Evolutionary conservation across 2,888 invertebrate species (phyloP).

Genomic region (Dryocosmus kuriphilus): DNA sequence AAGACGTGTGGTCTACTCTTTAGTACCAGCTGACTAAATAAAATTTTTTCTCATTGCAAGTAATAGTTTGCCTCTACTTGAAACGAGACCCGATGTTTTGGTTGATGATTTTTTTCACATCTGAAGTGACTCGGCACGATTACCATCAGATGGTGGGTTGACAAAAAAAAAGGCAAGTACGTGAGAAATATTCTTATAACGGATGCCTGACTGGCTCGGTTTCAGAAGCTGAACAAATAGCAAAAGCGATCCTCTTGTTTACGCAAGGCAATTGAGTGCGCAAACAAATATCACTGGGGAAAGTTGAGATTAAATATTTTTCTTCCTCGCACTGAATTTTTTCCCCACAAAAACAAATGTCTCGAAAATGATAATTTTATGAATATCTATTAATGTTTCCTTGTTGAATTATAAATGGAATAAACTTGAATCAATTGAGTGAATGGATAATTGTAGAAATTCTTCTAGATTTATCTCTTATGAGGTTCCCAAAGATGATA

Average conservation of each 20-base stretch:
- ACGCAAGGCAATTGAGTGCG: constrained; percentile 37
- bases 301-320: constrained; percentile 38
- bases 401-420: background rate
- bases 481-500: background rate
- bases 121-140: constrained; percentile 35
- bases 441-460: background rate
- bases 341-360: background rate
- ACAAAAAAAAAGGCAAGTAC: constrained; percentile 33
- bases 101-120: constrained; percentile 26
- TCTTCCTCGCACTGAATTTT: constrained; percentile 26
- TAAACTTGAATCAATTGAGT: background rate
- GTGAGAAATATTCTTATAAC: constrained; percentile 40
- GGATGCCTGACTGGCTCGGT: constrained; percentile 28
- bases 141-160: constrained; percentile 35
- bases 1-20: constrained; percentile 29
- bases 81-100: constrained; percentile 27
- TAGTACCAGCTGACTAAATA: constrained; percentile 34
- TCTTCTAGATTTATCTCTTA: background rate
- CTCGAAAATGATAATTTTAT: constrained; percentile 22
- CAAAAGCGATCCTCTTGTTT: constrained; percentile 40
- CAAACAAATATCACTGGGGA: constrained; percentile 34
- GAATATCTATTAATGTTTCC: constrained; percentile 4
- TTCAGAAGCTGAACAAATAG: constrained; percentile 41
- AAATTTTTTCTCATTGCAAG: constrained; percentile 26
- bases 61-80: constrained; percentile 36